Base-by-base conservation (phyloP, 2,888 invertebrate genomes). In the Ephialtes manifestator region DNA sequence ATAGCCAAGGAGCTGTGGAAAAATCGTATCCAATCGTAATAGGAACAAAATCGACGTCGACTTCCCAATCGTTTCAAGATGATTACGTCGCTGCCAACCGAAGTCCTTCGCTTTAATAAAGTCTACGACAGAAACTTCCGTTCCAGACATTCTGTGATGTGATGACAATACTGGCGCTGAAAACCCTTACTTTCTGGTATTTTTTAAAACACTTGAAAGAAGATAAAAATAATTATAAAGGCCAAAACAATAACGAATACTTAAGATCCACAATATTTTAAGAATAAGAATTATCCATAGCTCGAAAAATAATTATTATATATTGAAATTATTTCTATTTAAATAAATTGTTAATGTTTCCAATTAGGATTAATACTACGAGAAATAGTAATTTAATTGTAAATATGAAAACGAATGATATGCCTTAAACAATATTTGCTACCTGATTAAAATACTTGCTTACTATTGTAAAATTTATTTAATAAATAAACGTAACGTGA, bases 1-100 rank as follows among this genome's bases (percentile, higher is more conserved):
- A n/a, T n/a, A 88, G 88, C 39, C 87, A 87, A 68, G 83, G 81
- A 43, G 24, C 72, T 10, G 77, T 80, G 20, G 35, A 58, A 46
- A 83, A 63, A 43, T 55, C 55, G 15, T 86, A 84, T 74, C 83
- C 75, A 5, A 77, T 88, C n/a, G 51, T 81, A 3, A 88, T 88
- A 74, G 88, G 86, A 76, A 81, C 84, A 10, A 84, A 77, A 81
- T 31, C 83, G 18, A 20, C 74, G 31, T 0, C 43, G 24, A 70
- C 51, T 18, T 28, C 53, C 20, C 55, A 75, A 55, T 20, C 80
- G 48, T 63, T 63, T 31, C 53, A 63, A n/a, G 31, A 53, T 35
- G 24, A 31, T 43, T 5, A 13, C 35, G 28, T 55, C 39, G 71
- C 48, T 31, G 51, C 28, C 20, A 7, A 53, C 7, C 20, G 13